These are phyloP conservation scores for Lepus oiostolus DNA, from an alignment of 2,797 vertebrate species.

Conservation along the genomic window DNA sequence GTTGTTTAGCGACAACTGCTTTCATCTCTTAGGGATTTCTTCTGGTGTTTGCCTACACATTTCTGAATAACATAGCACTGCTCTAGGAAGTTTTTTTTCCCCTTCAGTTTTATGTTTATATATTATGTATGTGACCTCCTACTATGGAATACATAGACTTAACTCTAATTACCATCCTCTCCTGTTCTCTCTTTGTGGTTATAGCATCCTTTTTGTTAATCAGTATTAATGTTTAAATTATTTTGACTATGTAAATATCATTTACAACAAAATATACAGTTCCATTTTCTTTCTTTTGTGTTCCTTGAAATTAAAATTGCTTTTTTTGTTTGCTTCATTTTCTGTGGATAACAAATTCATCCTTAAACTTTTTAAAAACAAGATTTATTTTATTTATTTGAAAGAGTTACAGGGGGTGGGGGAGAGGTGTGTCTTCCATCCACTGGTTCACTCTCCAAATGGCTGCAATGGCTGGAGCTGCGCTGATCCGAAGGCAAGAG, in stretches of 20 bases:
- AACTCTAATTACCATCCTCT: neutral
- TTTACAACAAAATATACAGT: slow-evolving; percentile 34
- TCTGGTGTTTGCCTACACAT: neutral
- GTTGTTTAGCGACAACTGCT: neutral
- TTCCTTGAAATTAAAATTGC: slow-evolving; percentile 41
- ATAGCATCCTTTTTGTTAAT: neutral
- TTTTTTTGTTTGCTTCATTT: slow-evolving; percentile 43
- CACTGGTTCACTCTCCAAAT: too few relatives aligned
- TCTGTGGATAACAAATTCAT: slow-evolving; percentile 10
- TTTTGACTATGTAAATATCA: neutral
- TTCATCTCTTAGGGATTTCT: neutral
- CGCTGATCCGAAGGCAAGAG: too few relatives aligned
- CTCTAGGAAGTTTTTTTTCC: neutral
- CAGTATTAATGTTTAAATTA: slow-evolving; percentile 53
- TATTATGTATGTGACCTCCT: neutral
- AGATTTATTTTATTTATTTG: too few relatives aligned
- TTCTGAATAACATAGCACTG: slow-evolving; percentile 4
- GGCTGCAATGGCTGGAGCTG: too few relatives aligned
- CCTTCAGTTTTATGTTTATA: neutral
- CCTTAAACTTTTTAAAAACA: neutral
- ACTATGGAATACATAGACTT: neutral
- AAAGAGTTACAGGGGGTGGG: too few relatives aligned
- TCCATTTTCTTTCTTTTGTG: slow-evolving; percentile 31
- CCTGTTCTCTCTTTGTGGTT: neutral
- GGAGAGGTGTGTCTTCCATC: too few relatives aligned